phyloP scores from a whole-genome alignment of 2,113 vertebrate genomes.

The Neotragus pygmaeus region DNA sequence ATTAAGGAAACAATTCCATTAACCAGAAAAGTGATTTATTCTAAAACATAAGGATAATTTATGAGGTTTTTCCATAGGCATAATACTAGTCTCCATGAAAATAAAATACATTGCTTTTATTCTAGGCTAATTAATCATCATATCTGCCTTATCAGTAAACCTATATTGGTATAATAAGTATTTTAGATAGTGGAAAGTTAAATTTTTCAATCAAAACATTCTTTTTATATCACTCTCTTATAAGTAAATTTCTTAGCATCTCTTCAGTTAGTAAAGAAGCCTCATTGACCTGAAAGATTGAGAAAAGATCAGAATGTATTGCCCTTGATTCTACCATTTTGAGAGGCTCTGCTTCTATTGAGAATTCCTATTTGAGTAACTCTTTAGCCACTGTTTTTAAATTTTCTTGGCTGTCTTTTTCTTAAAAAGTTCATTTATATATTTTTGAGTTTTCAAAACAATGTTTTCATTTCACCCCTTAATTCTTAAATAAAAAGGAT shows the following conservation, averaged over 20 bases:
- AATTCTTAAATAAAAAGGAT: neutral
- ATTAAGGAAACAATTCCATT: neutral
- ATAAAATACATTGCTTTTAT: neutral
- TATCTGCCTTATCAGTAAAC: neutral
- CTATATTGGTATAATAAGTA: neutral
- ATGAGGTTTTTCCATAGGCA: neutral
- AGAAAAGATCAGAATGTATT: neutral
- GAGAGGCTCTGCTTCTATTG: neutral
- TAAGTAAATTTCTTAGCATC: neutral
- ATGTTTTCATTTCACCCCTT: constrained; percentile 55
- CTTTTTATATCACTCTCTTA: neutral
- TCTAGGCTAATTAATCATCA: neutral
- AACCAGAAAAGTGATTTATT: neutral
- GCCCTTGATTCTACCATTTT: neutral
- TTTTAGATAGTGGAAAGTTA: neutral
- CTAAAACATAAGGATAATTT: neutral
- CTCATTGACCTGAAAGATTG: neutral
- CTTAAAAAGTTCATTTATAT: neutral
- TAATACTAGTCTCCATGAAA: neutral
- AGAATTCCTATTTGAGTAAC: neutral
- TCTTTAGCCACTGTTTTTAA: neutral
- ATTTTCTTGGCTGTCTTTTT: neutral
- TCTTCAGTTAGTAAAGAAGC: neutral
- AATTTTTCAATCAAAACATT: neutral
- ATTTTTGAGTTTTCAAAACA: constrained; percentile 15